Evolutionary conservation across 2,113 vertebrate species (phyloP), one percentile per base, ranked within the genome.

Genomic region (Pelmatolapia mariae): DNA sequence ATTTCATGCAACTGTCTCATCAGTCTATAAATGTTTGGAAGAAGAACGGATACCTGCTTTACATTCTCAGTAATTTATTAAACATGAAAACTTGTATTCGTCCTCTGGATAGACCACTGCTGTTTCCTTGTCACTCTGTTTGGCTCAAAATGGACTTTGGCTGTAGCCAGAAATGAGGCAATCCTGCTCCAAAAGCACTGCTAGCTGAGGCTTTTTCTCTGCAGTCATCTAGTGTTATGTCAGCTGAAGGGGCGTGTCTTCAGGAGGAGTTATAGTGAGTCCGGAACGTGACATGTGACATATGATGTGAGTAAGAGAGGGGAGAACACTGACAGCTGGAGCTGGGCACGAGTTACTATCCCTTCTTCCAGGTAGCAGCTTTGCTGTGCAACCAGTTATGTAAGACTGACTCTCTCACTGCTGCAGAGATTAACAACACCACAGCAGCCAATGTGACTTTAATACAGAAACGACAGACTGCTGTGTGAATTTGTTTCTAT

Each of bases 311-410:
- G 91, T 59, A 81, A 59, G 79, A 87, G 84, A 12, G 50, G 79
- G 40, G 88, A 89, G 80, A 84, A 84, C 71, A 87, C 88, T 87
- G 92, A 91, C 91, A 95, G 93, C 94, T 95, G 93, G 86, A 87
- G 71, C 82, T 40, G 83, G 89, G 86, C 87, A 90, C 11, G 33
- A 85, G 86, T 93, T 91, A 90, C 94, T 92, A 87, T 82, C 88
- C 82, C 80, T 71, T 83, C 81, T 94, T 93, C 89, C 86, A 95
- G 94, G 89, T 95, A 95, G 88, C 90, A 92, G 91, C 89, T 95
- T 91, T 93, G 81, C 87, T 33, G 11, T 80, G 80, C 82, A 68
- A 53, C 57, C 11, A 11, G 63, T 95, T 95, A 91, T 45, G 83
- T 94, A 94, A 95, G 88, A 53, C 84, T 91, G 87, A 89, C 87